These are phyloP conservation scores for Dione juno DNA, from an alignment of 2,888 invertebrate genomes.

Conservation along the genomic window DNA sequence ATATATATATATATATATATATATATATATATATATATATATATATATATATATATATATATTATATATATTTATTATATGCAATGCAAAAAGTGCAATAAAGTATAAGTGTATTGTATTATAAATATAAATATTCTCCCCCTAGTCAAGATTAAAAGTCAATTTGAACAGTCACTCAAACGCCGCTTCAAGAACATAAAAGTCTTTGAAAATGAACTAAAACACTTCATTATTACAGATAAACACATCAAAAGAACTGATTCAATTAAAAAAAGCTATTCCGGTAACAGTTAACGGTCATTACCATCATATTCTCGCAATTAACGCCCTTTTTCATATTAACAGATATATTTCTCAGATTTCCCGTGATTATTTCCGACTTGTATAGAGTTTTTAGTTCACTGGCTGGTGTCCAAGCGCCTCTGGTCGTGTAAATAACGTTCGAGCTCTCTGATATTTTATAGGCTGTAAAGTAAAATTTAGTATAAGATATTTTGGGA, in stretches of 20 bases:
- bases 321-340: conserved; percentile 1
- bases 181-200: not conserved
- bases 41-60: too few species aligned
- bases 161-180: too few species aligned
- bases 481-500: not conserved
- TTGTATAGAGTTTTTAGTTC: conserved; percentile 32
- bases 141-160: too few species aligned
- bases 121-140: too few species aligned
- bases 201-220: not conserved
- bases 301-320: conserved; percentile 34
- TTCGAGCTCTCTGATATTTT: conserved; percentile 62
- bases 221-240: not conserved
- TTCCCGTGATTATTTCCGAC: conserved; percentile 21
- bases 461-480: conserved; percentile 61
- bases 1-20: too few species aligned
- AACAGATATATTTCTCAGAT: conserved; percentile 16
- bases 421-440: conserved; percentile 59
- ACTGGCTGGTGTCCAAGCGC: conserved; percentile 55
- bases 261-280: not conserved
- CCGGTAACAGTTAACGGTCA: conserved; percentile 1
- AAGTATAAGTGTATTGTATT: too few species aligned
- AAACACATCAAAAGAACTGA: not conserved
- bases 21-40: too few species aligned
- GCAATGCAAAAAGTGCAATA: too few species aligned
- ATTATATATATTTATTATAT: too few species aligned